phyloP scores from a whole-genome alignment of 64 coral and sea anemone species.

The Stichodactyla helianthus region DNA sequence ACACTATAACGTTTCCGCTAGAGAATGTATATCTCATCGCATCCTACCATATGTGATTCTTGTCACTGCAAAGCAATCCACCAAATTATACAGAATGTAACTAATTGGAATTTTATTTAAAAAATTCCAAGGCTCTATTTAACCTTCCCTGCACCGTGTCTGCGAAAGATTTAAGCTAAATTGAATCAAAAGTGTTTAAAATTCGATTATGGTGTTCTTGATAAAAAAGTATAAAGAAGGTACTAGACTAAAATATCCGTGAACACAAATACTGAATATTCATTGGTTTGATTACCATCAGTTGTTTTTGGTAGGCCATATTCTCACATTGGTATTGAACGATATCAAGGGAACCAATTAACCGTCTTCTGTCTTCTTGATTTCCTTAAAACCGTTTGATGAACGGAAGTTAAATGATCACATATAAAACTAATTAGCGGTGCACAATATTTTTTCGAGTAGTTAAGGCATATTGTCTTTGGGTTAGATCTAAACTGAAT shows the following conservation, averaged over 20 bases:
- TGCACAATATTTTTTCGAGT: not conserved
- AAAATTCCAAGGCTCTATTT: not conserved
- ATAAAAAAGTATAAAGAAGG: not conserved
- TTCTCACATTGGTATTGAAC: not conserved
- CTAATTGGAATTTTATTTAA: too few species aligned
- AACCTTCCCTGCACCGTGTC: not conserved
- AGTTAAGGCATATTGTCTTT: not conserved
- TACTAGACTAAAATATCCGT: not conserved
- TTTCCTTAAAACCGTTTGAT: not conserved
- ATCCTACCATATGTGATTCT: too few species aligned
- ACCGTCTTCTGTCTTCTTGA: not conserved
- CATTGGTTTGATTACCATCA: not conserved
- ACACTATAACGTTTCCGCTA: too few species aligned
- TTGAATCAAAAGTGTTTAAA: not conserved
- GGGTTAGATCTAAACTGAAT: not conserved
- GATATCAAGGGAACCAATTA: conserved; percentile 1
- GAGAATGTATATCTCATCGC: too few species aligned
- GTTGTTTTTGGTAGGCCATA: not conserved
- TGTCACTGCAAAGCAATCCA: too few species aligned
- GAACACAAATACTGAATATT: not conserved
- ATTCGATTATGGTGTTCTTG: not conserved
- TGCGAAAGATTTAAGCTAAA: not conserved
- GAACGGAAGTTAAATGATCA: not conserved
- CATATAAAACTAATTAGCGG: not conserved
- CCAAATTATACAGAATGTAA: too few species aligned